These are phyloP conservation scores for Hippoglossus stenolepis DNA, from an alignment of 2,113 vertebrate species.

Conservation along the genomic window DNA sequence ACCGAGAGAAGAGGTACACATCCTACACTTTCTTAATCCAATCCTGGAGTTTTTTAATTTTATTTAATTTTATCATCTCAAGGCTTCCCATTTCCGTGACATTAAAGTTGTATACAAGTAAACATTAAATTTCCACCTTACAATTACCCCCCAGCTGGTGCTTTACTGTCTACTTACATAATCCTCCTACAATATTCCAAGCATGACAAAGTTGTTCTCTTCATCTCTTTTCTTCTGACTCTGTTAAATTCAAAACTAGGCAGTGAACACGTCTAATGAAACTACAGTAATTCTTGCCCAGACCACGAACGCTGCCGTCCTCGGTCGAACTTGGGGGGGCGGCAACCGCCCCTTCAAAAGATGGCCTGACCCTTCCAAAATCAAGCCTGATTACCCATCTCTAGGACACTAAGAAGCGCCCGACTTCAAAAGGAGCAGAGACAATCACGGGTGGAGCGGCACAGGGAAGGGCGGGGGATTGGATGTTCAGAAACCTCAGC, in stretches of 20 bases:
- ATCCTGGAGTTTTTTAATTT: background rate
- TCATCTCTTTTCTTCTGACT: conserved; percentile 1
- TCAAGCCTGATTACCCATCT: conserved; percentile 86
- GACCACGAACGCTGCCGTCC: conserved; percentile 33
- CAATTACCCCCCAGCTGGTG: conserved; percentile 18
- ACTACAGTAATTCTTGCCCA: conserved; percentile 55
- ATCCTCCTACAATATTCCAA: conserved; percentile 23
- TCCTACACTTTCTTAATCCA: background rate
- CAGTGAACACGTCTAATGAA: conserved; percentile 32
- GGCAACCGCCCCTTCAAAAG: conserved; percentile 71
- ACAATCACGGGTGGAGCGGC: conserved; percentile 68
- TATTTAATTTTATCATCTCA: conserved; percentile 5
- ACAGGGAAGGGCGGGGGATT: background rate
- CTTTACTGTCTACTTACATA: conserved; percentile 29
- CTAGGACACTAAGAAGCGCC: conserved; percentile 85
- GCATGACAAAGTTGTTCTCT: conserved; percentile 18
- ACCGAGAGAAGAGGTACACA: background rate
- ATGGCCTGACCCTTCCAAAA: conserved; percentile 77
- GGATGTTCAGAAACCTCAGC: conserved; percentile 64
- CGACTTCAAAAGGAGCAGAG: conserved; percentile 82
- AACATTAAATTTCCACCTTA: conserved; percentile 17
- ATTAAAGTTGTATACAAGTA: conserved; percentile 33
- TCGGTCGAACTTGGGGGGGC: conserved; percentile 53
- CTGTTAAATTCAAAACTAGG: conserved; percentile 24
- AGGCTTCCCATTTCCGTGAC: conserved; percentile 16